Evolutionary conservation across 2,888 invertebrate genomes (phyloP).

Genomic region (Xanthia togata): DNA sequence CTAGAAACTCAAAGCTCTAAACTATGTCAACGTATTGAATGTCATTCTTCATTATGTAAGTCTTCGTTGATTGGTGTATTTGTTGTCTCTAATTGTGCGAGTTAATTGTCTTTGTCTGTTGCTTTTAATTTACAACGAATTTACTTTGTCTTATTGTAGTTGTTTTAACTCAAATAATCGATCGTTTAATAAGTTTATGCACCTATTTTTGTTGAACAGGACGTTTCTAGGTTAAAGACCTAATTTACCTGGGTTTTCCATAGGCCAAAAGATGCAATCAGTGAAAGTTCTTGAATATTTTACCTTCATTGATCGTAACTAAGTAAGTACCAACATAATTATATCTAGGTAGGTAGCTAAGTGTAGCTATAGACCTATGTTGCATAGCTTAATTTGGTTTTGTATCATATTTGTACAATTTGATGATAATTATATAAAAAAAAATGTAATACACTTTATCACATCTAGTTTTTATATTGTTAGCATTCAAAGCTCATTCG

Average conservation of each 20-base stretch:
- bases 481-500: neutral
- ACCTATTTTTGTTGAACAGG: neutral
- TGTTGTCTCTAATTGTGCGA: conserved; percentile 35
- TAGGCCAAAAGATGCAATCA: neutral
- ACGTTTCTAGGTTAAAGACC: conserved; percentile 13
- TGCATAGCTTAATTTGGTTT: no score
- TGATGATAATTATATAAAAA: no score
- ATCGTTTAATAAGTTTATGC: neutral
- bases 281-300: conserved; percentile 11
- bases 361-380: no score
- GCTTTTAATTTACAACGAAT: conserved; percentile 30
- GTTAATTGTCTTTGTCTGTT: conserved; percentile 19
- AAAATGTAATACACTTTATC: neutral
- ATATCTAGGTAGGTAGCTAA: no score
- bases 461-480: no score
- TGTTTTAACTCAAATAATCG: neutral
- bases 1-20: neutral
- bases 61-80: conserved; percentile 32
- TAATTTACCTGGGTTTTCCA: neutral
- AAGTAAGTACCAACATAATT: no score
- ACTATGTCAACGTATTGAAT: neutral
- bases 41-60: conserved; percentile 27
- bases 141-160: conserved; percentile 14
- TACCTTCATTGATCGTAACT: neutral
- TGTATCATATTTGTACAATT: no score